Evolutionary conservation across 2,113 vertebrate genomes (phyloP), one percentile per base, ranked within the genome.

Genomic region (Embiotoca jacksoni): DNA sequence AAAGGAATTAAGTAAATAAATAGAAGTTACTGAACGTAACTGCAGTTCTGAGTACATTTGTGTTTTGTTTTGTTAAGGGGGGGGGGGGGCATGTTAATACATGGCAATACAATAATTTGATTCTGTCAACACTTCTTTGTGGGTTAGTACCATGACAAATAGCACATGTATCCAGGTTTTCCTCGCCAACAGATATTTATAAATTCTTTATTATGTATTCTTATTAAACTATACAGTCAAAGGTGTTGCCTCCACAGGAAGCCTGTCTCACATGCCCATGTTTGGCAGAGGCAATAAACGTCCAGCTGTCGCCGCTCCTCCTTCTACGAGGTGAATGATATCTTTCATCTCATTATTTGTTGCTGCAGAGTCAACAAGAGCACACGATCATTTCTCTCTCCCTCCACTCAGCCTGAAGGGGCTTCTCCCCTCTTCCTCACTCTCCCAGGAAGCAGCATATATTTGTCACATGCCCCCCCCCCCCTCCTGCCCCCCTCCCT

Each of bases 281-380:
- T 71, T 78, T 63, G 55, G 49, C 55, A 74, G 54, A 35, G 47
- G 69, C 35, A 65, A 74, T 81, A 81, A 65, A 85, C 14, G 66
- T 50, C 49, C 31, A 3, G 3, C 7, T 8, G 56, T 44, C 31
- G 47, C 33, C 47, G 11, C n/a, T 41, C 39, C 60, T 33, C 15
- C 16, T 39, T 46, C 70, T 7, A 64, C 75, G 33, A 52, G 62
- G 52, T 73, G 78, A 77, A 76, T 35, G 76, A 68, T 71, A 79
- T 82, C 60, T 61, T 66, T 75, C 57, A 62, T 78, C 65, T 75
- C 55, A 74, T 75, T 75, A 72, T 86, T 72, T 79, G 61, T 74
- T 36, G 44, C 59, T 39, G 32, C 57, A 32, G 15, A 47, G 57
- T 79, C 61, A 75, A 72, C 72, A 82, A 39, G 49, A 65, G 47